Evolutionary conservation across 2,113 vertebrate genomes (phyloP).

Genomic region (Irena cyanogastra): DNA sequence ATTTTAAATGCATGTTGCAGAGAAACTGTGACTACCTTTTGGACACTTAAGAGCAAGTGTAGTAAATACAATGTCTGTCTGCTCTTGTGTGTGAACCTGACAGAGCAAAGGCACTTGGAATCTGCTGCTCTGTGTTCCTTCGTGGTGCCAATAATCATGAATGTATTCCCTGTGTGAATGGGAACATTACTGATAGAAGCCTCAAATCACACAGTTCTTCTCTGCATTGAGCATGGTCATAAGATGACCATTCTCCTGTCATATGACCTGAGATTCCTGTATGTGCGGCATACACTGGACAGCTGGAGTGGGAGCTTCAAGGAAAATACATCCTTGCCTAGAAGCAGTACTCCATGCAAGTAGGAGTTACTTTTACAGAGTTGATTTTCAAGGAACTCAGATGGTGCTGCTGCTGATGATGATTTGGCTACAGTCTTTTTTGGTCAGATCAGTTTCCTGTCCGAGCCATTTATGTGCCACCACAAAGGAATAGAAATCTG

Average conservation of each 20-base stretch:
- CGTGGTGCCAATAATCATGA: not conserved
- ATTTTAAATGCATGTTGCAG: not conserved
- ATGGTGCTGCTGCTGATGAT: not conserved
- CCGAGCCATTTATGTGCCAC: not conserved
- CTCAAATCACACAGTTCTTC: not conserved
- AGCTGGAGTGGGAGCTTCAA: not conserved
- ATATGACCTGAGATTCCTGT: not conserved
- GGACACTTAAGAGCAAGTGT: not conserved
- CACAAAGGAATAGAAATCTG: not conserved
- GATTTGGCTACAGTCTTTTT: not conserved
- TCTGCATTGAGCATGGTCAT: not conserved
- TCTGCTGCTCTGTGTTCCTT: not conserved
- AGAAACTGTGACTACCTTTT: not conserved
- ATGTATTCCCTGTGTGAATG: fast-evolving
- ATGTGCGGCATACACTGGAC: not conserved
- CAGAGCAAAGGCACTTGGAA: not conserved
- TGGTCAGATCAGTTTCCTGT: not conserved
- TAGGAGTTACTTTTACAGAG: not conserved
- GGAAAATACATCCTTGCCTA: not conserved
- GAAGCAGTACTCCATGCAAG: not conserved
- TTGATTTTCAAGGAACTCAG: not conserved
- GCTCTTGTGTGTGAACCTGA: fast-evolving
- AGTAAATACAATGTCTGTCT: not conserved
- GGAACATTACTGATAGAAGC: not conserved
- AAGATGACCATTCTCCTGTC: not conserved